phyloP scores from a whole-genome alignment of 2,888 invertebrate genomes.

The Synergus laeviventris region DNA sequence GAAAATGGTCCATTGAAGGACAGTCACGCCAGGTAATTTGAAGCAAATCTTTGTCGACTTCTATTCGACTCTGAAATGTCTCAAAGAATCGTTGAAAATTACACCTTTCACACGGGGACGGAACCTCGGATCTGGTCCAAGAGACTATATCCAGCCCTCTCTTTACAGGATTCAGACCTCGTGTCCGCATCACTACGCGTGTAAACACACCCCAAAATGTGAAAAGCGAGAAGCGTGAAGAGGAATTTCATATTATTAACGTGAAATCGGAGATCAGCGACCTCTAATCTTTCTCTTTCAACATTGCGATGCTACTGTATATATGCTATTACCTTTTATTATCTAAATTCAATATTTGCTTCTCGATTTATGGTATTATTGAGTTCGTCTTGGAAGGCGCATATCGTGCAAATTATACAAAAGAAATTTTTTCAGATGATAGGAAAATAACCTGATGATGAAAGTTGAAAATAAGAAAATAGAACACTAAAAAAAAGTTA shows the following conservation, averaged over 20 bases:
- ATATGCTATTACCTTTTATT: no score
- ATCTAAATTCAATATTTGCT: no score
- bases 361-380: no score
- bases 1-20: conserved; percentile 25
- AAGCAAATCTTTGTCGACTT: conserved; percentile 39
- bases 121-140: conserved; percentile 5
- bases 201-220: not conserved
- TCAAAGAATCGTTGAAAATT: conserved; percentile 45
- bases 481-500: no score
- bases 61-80: conserved; percentile 40
- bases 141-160: no score
- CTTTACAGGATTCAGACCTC: no score
- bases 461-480: no score
- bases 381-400: no score
- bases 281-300: not conserved
- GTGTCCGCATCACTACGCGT: not conserved
- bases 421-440: no score
- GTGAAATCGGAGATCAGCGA: not conserved
- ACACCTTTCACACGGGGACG: conserved; percentile 41
- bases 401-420: no score
- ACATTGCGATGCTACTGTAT: no score
- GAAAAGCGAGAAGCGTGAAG: not conserved
- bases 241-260: not conserved
- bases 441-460: no score
- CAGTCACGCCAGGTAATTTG: conserved; percentile 35